phyloP scores from a whole-genome alignment of 2,888 invertebrate species.

The Limnephilus auricula region DNA sequence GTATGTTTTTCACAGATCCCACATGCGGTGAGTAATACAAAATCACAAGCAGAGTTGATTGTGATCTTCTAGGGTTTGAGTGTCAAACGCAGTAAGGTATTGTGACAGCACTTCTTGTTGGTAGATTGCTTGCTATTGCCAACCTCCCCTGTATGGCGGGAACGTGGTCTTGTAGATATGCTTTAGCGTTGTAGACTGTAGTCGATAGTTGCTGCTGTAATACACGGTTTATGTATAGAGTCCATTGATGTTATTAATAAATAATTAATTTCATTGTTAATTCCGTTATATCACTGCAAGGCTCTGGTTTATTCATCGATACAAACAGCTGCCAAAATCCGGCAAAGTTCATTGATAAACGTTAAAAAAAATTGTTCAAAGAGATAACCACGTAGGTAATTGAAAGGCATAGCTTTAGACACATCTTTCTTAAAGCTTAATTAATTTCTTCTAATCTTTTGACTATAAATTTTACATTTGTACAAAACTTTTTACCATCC shows the following conservation, averaged over 20 bases:
- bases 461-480: no score
- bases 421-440: no score
- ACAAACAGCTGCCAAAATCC: no score
- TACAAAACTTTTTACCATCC: no score
- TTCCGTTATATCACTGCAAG: no score
- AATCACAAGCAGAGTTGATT: not conserved
- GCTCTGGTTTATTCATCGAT: no score
- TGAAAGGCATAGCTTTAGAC: no score
- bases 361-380: no score
- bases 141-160: not conserved
- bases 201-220: not conserved
- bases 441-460: no score
- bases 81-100: slow-evolving; percentile 5
- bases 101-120: not conserved
- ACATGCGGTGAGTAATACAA: slow-evolving; percentile 62
- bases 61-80: not conserved
- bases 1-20: slow-evolving; percentile 60
- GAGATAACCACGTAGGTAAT: no score
- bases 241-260: not conserved
- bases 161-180: not conserved
- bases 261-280: not conserved
- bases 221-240: not conserved
- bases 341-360: not conserved
- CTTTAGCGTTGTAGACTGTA: not conserved
- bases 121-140: not conserved